These are phyloP conservation scores for Callipepla squamata DNA, from an alignment of 2,113 vertebrate species.

Conservation along the genomic window DNA sequence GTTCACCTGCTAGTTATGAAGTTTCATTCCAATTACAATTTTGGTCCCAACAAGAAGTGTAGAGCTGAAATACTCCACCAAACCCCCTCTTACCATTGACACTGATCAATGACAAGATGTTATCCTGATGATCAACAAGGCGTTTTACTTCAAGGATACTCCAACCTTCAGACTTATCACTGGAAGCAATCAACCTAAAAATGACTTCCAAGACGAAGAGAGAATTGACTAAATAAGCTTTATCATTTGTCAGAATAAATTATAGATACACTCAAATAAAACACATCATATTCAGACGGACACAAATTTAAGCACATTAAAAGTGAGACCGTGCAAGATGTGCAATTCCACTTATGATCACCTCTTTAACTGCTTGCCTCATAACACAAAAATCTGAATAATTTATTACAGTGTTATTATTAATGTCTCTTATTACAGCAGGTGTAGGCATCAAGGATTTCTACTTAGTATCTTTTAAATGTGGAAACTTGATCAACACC, in stretches of 20 bases:
- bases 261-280: not conserved
- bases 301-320: not conserved
- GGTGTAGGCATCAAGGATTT: not conserved
- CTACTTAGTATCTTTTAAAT: not conserved
- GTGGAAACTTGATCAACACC: not conserved
- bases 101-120: slow-evolving; percentile 87
- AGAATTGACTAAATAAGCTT: not conserved
- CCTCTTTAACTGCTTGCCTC: not conserved
- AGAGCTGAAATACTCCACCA: not conserved
- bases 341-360: not conserved
- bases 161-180: slow-evolving; percentile 71
- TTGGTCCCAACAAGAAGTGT: not conserved
- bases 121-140: slow-evolving; percentile 90
- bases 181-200: slow-evolving; percentile 82
- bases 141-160: slow-evolving; percentile 81
- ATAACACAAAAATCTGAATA: not conserved
- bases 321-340: not conserved
- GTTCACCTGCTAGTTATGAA: not conserved
- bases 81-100: slow-evolving; percentile 81
- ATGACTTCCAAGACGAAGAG: slow-evolving; percentile 82
- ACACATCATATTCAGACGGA: not conserved
- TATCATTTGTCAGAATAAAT: not conserved
- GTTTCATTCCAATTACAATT: not conserved
- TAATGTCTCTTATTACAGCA: not conserved
- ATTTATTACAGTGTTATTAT: not conserved